phyloP scores from a whole-genome alignment of 2,888 invertebrate genomes.

The Ectobius pallidus region DNA sequence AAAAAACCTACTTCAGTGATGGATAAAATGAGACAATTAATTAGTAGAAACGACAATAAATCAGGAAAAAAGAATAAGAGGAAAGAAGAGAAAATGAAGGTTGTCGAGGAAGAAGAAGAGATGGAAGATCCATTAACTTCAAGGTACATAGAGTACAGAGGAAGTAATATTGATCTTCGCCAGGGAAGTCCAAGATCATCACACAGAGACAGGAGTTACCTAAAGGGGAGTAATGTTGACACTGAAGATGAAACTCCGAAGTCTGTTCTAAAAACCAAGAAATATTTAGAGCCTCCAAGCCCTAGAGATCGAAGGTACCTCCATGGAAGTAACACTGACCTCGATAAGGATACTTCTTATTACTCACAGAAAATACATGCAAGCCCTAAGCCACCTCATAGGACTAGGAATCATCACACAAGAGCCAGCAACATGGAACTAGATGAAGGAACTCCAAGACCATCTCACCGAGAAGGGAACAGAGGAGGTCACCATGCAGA shows the following conservation, averaged over 20 bases:
- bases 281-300: too few relatives aligned
- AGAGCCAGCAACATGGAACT: not conserved
- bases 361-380: too few relatives aligned
- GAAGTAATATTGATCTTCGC: constrained; percentile 55
- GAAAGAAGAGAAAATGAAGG: constrained; percentile 56
- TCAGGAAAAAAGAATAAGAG: constrained; percentile 63
- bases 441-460: not conserved
- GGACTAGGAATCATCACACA: not conserved
- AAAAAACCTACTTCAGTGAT: constrained; percentile 72
- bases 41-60: constrained; percentile 72
- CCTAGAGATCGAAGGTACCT: too few relatives aligned
- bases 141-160: constrained; percentile 65
- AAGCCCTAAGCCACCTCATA: not conserved
- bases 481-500: not conserved
- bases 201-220: not conserved
- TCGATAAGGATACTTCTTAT: too few relatives aligned
- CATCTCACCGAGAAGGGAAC: not conserved
- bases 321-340: not conserved
- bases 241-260: constrained; percentile 54
- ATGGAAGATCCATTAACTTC: constrained; percentile 59
- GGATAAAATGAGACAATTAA: constrained; percentile 78
- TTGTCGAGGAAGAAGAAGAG: constrained; percentile 45
- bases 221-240: too few relatives aligned
- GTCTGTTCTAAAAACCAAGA: too few relatives aligned
- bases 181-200: not conserved